Conservation (phyloP, 2,797 vertebrate species). For the Netta rufina region DNA sequence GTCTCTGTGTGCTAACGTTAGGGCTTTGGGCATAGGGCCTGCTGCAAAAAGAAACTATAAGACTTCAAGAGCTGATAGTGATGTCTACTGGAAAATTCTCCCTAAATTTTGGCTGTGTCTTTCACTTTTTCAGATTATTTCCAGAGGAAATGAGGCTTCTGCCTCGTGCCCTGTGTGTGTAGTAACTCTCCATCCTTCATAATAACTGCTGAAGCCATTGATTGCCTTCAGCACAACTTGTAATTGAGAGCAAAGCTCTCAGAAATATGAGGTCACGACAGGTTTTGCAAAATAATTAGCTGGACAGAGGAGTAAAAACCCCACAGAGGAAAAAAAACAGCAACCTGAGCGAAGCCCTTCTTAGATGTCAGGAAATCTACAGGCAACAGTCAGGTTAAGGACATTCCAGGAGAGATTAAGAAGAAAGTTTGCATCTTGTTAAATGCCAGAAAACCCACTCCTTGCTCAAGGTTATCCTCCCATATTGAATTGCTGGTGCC, state of each 20-base stretch:
- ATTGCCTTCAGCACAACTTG: slow-evolving; percentile 19
- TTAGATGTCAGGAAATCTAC: slow-evolving; percentile 25
- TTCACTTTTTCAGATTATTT: neutral
- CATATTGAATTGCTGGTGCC: slow-evolving; percentile 52
- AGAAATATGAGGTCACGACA: slow-evolving; percentile 43
- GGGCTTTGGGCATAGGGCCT: neutral
- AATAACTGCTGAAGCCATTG: slow-evolving; percentile 37
- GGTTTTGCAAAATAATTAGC: slow-evolving; percentile 40
- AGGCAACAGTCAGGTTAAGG: slow-evolving; percentile 23
- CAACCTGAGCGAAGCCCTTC: neutral
- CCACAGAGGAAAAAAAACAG: neutral
- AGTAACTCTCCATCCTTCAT: neutral
- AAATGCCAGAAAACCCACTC: slow-evolving; percentile 45
- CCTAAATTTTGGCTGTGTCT: neutral
- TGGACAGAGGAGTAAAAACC: slow-evolving; percentile 9
- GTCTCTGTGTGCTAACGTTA: neutral
- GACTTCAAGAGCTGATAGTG: neutral
- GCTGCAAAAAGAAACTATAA: neutral
- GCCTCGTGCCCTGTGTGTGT: neutral
- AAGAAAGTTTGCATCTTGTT: slow-evolving; percentile 28
- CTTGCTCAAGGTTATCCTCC: slow-evolving; percentile 63
- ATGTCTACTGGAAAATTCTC: neutral
- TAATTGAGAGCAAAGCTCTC: slow-evolving; percentile 50
- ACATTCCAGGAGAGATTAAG: slow-evolving; percentile 42
- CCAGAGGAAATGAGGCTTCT: slow-evolving; percentile 52